Conservation (phyloP, 2,888 invertebrate species). For the Protophormia terraenovae region DNA sequence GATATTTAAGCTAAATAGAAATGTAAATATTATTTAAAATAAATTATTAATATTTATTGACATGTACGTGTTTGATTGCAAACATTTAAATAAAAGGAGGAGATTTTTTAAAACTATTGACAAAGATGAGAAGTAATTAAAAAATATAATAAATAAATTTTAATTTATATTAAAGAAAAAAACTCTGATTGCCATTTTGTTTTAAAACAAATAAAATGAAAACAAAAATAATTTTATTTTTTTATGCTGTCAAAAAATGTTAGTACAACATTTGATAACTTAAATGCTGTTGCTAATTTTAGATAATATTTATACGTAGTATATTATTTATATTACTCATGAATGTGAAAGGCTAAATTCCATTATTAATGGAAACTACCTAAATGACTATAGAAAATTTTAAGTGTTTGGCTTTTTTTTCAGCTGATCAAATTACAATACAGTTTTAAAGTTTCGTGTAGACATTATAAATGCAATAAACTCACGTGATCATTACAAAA, state of each 20-base stretch:
- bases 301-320: background rate
- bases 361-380: background rate
- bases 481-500: conserved; percentile 35
- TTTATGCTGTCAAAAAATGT: no score
- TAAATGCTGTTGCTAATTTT: background rate
- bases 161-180: no score
- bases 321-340: background rate
- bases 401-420: background rate
- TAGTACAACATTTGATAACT: background rate
- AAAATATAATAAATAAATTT: no score
- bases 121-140: no score
- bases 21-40: background rate
- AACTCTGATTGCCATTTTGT: no score
- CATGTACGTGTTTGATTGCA: no score
- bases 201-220: no score
- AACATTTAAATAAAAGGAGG: no score
- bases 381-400: background rate
- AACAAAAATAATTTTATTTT: background rate
- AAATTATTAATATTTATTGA: background rate
- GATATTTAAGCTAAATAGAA: conserved; percentile 28
- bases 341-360: background rate
- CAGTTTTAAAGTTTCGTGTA: conserved; percentile 16
- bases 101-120: no score
- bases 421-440: background rate
- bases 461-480: conserved; percentile 41